Evolutionary conservation across 1,140 invertebrate genomes (phyloP).

Genomic region (Drosophila erecta): DNA sequence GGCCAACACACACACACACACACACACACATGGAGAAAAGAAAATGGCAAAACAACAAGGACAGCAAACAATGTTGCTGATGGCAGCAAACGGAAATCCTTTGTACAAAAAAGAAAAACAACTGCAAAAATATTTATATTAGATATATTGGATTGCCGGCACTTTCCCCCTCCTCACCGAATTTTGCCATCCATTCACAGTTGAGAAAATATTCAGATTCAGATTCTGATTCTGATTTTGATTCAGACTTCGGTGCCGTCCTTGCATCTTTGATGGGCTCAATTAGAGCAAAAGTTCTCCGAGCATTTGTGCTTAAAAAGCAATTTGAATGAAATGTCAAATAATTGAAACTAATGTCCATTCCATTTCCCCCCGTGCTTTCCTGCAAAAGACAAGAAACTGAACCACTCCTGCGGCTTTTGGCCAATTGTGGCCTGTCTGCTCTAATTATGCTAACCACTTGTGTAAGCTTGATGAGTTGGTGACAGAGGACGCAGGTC

Average conservation of each 20-base stretch:
- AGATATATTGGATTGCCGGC: conserved; percentile 72
- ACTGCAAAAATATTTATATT: conserved; percentile 82
- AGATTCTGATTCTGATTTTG: neutral
- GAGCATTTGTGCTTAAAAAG: conserved; percentile 55
- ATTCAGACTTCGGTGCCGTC: neutral
- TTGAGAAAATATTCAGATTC: conserved; percentile 31
- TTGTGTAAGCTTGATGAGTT: conserved; percentile 32
- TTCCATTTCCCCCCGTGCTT: no score
- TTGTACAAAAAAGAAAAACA: conserved; percentile 66
- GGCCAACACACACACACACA: conserved; percentile 60
- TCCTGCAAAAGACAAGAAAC: neutral
- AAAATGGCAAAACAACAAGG: conserved; percentile 71
- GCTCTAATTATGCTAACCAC: conserved; percentile 49
- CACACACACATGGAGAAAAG: conserved; percentile 28
- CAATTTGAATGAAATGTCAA: conserved; percentile 61
- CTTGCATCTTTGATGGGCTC: conserved; percentile 45
- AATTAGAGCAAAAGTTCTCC: conserved; percentile 38
- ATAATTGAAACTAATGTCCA: conserved; percentile 55
- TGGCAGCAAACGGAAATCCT: conserved; percentile 74
- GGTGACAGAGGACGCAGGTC: neutral
- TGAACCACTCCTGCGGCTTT: conserved; percentile 20
- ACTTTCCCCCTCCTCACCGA: neutral
- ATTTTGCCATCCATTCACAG: conserved; percentile 21
- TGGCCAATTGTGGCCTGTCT: conserved; percentile 42
- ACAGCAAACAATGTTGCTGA: conserved; percentile 52